A percentile compares a stretch with the other conserved stretches of the same genome.
These are phyloP conservation scores for Coelinius sp. DNA, from an alignment of 2,888 invertebrate genomes.

Conservation along the genomic window DNA sequence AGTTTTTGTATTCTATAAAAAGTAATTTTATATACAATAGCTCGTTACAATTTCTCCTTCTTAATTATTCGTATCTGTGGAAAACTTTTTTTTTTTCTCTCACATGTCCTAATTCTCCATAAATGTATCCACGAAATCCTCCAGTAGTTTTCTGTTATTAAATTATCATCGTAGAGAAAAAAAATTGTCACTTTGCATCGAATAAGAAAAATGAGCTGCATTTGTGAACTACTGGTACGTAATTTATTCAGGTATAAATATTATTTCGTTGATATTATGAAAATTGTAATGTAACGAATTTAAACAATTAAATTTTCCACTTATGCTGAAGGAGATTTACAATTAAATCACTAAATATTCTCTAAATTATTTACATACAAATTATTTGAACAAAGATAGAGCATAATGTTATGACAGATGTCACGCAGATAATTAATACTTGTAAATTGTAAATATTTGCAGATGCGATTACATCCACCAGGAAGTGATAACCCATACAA, in stretches of 20 bases:
- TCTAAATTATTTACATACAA: not conserved
- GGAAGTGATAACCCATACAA: slow-evolving; percentile 76
- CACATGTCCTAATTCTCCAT: not conserved
- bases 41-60: not conserved
- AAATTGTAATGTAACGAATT: not conserved
- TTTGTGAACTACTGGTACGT: slow-evolving; percentile 28
- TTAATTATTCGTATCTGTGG: not conserved
- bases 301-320: not conserved
- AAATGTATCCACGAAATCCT: not conserved
- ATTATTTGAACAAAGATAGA: not conserved
- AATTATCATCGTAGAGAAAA: slow-evolving; percentile 16
- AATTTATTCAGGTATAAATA: slow-evolving; percentile 20
- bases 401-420: not conserved
- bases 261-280: not conserved
- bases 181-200: slow-evolving; percentile 1
- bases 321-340: not conserved
- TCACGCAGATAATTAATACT: not conserved
- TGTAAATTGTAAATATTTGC: slow-evolving; percentile 56
- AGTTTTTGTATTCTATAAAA: slow-evolving; percentile 12
- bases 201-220: slow-evolving; percentile 22
- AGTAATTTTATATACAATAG: slow-evolving; percentile 6
- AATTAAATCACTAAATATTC: no score
- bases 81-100: not conserved
- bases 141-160: slow-evolving; percentile 1
- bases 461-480: slow-evolving; percentile 81